Evolutionary conservation across 2,797 vertebrate genomes (phyloP).

Genomic region (Carcharodon carcharias): DNA sequence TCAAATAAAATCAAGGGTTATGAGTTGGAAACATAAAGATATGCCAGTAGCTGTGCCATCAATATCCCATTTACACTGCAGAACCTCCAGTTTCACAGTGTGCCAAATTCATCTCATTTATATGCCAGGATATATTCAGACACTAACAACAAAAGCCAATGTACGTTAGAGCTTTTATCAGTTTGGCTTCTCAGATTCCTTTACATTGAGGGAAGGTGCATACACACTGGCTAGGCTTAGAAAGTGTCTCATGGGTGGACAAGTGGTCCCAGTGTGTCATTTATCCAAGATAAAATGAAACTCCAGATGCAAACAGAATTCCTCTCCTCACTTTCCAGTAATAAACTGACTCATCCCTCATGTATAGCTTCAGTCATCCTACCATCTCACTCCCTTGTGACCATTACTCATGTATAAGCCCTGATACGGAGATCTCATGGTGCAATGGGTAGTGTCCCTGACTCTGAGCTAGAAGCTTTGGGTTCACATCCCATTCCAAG

Average conservation of each 20-base stretch:
- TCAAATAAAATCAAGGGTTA: not conserved
- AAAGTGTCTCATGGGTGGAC: not conserved
- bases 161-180: not conserved
- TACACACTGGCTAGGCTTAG: not conserved
- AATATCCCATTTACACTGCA: not conserved
- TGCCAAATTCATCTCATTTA: not conserved
- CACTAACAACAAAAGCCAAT: not conserved
- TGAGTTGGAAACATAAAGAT: not conserved
- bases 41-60: too few relatives aligned
- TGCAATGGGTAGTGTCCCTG: too few relatives aligned
- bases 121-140: not conserved
- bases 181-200: not conserved
- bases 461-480: too few relatives aligned
- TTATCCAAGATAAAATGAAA: not conserved
- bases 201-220: not conserved
- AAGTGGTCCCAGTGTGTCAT: not conserved
- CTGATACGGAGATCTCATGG: too few relatives aligned
- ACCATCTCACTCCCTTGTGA: not conserved
- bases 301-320: not conserved
- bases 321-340: not conserved
- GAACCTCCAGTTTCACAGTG: not conserved
- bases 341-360: not conserved
- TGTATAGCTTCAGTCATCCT: not conserved
- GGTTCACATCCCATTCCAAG: too few relatives aligned
- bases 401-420: not conserved